Evolutionary conservation across 1,140 invertebrate species (phyloP).

Genomic region (Drosophila willistoni): DNA sequence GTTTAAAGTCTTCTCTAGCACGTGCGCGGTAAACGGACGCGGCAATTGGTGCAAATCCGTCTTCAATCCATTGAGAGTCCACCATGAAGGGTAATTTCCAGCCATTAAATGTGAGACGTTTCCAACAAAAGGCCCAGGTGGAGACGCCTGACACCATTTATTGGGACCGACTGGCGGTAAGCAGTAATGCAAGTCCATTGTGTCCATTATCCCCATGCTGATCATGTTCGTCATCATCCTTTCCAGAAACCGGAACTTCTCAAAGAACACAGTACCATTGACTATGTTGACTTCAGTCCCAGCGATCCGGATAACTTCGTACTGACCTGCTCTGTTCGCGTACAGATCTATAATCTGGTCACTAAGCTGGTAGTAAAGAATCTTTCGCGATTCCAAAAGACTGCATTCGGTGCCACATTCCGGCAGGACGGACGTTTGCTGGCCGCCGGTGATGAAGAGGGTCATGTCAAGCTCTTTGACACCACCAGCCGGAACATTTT

Average conservation of each 20-base stretch:
- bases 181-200: constrained; percentile 50
- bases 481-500: constrained; percentile 90
- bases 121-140: constrained; percentile 87
- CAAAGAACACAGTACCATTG: constrained; percentile 96
- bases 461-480: constrained; percentile 94
- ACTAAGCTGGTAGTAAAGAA: constrained; percentile 93
- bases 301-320: constrained; percentile 94
- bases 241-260: constrained; percentile 91
- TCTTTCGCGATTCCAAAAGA: constrained; percentile 93
- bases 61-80: no score
- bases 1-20: not conserved
- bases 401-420: constrained; percentile 93
- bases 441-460: constrained; percentile 94
- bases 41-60: not conserved
- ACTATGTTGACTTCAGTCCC: constrained; percentile 95
- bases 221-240: constrained; percentile 45
- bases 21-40: not conserved
- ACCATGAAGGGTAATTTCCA: constrained; percentile 86
- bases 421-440: constrained; percentile 93
- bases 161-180: constrained; percentile 93
- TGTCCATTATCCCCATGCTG: not conserved
- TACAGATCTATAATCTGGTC: constrained; percentile 95
- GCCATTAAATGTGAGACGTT: constrained; percentile 89
- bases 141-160: constrained; percentile 90
- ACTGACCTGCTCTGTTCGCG: constrained; percentile 94